phyloP scores from a whole-genome alignment of 2,797 vertebrate species.

The Tragopan temminckii region DNA sequence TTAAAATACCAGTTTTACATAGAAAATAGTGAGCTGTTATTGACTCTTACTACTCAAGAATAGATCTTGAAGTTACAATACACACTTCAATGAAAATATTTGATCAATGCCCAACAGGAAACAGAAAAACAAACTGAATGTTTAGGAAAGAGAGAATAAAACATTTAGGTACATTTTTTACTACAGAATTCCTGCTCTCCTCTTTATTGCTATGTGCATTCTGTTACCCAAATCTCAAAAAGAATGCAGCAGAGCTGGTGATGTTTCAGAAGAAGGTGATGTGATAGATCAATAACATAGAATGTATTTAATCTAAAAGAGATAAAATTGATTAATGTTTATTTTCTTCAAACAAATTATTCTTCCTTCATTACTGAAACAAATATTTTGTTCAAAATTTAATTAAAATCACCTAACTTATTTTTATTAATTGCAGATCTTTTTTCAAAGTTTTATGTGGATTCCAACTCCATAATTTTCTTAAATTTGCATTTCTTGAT shows the following conservation, averaged over 20 bases:
- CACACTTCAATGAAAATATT: neutral
- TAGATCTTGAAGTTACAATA: neutral
- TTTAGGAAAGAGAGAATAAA: neutral
- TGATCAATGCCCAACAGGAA: neutral
- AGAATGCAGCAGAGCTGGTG: neutral
- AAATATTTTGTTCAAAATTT: neutral
- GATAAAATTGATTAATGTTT: neutral
- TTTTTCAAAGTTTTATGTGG: neutral
- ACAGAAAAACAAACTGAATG: neutral
- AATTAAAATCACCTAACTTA: neutral
- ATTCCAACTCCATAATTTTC: neutral
- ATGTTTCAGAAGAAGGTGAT: neutral
- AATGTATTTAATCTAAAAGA: neutral
- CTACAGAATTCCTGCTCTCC: neutral
- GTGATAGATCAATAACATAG: neutral
- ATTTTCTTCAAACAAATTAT: neutral
- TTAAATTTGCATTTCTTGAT: conserved; percentile 26
- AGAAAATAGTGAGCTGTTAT: neutral
- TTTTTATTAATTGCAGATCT: neutral
- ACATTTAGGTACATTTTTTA: neutral
- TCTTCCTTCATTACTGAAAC: neutral
- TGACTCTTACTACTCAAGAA: neutral
- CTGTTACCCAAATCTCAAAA: neutral
- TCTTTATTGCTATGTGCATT: neutral
- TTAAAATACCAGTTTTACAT: neutral